These are phyloP conservation scores for Diadumene lineata DNA, from an alignment of 92 coral and sea anemone genomes.

Conservation along the genomic window DNA sequence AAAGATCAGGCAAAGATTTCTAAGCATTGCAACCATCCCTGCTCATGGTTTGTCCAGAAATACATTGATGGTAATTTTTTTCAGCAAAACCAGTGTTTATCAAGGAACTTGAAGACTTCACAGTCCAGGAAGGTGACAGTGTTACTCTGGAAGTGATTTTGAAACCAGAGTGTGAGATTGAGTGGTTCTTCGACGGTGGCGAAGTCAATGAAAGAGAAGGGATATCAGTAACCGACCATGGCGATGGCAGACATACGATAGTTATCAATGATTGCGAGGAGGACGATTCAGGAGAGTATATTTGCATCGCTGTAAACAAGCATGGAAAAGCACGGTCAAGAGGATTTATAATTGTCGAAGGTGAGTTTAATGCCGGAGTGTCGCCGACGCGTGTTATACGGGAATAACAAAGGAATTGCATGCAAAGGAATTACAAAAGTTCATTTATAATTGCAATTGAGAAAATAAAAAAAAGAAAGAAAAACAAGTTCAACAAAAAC, in stretches of 20 bases:
- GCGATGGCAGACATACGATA: slow-evolving; percentile 40
- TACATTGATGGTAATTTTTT: no score
- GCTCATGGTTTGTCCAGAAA: no score
- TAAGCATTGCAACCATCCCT: no score
- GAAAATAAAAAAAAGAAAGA: no score
- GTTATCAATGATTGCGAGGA: slow-evolving; percentile 60
- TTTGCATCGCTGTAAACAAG: slow-evolving; percentile 57
- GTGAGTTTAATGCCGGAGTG: slow-evolving; percentile 20
- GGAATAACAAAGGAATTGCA: no score
- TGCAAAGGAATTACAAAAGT: no score
- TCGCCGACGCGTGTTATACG: no score
- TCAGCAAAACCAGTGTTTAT: slow-evolving; percentile 50
- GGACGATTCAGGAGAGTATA: slow-evolving; percentile 65
- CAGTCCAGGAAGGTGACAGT: slow-evolving; percentile 47
- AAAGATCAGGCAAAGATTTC: no score
- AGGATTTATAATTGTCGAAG: slow-evolving; percentile 66
- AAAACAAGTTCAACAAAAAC: no score
- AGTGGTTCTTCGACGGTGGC: slow-evolving; percentile 67
- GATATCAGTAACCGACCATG: slow-evolving; percentile 43
- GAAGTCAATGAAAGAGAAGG: slow-evolving; percentile 49
- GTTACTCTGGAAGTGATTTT: slow-evolving; percentile 44
- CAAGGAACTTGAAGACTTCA: slow-evolving; percentile 56
- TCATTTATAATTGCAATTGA: no score
- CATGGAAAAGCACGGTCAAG: slow-evolving; percentile 58
- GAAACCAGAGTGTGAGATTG: slow-evolving; percentile 42